A percentile compares a stretch with the other conserved stretches of the same genome.
phyloP scores from a whole-genome alignment of 1,140 invertebrate genomes.

The Drosophila oshimai region DNA sequence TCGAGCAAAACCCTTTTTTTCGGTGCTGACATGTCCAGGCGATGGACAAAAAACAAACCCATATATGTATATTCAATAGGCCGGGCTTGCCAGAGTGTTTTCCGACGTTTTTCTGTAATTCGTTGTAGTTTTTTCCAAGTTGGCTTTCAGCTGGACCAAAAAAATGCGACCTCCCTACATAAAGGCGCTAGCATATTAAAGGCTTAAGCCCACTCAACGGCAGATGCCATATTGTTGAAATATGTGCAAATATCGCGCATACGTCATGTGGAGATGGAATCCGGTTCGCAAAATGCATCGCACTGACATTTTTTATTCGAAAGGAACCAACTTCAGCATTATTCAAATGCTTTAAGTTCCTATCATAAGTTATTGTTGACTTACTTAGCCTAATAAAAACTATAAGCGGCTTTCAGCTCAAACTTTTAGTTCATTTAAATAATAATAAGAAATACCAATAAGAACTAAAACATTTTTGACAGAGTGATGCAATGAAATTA shows the following conservation, averaged over 20 bases:
- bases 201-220: slow-evolving; percentile 56
- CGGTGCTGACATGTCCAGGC: slow-evolving; percentile 41
- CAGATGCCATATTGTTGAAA: slow-evolving; percentile 55
- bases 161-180: slow-evolving; percentile 43
- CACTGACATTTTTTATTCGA: slow-evolving; percentile 2
- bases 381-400: too few species aligned
- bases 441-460: too few species aligned
- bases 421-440: too few species aligned
- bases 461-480: too few species aligned
- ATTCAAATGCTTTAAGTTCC: not conserved
- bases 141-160: slow-evolving; percentile 6
- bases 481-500: too few species aligned
- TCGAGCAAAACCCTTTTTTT: slow-evolving; percentile 29
- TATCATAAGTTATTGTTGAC: too few species aligned
- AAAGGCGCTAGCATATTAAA: slow-evolving; percentile 65
- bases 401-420: too few species aligned
- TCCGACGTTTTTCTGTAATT: slow-evolving; percentile 53
- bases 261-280: slow-evolving; percentile 54
- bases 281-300: slow-evolving; percentile 38
- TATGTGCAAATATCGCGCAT: slow-evolving; percentile 22
- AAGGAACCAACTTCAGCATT: too few species aligned
- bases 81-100: slow-evolving; percentile 23
- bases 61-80: slow-evolving; percentile 45
- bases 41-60: slow-evolving; percentile 16
- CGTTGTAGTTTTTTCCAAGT: slow-evolving; percentile 51